Evolutionary conservation across 2,797 vertebrate species (phyloP), one percentile per base, ranked within the genome.

Genomic region (Chelonia mydas): DNA sequence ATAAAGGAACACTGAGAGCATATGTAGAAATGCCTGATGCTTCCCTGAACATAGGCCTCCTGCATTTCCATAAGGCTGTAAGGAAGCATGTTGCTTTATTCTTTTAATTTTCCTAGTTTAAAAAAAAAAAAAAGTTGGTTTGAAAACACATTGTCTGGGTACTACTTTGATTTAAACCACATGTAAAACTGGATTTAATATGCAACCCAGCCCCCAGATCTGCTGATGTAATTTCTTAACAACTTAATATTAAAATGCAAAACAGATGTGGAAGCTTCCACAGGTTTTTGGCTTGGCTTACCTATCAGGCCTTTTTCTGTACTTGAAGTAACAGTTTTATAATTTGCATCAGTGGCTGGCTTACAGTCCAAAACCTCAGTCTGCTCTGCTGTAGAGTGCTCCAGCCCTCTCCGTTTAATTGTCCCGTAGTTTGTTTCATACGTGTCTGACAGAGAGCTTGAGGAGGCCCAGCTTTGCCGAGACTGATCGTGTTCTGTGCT

Each of bases 221-320:
- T 92, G 92, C 77, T 96, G 92, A 84, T 49, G 59, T 92, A 53
- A 92, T 57, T 82, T 90, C 92, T 96, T 85, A 91, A 92, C 80
- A 81, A 77, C 83, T 96, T 84, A 31, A 59, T 45, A 92, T 51
- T 91, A 90, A 91, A 97, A 94, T 27, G 49, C 54, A 87, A 91
- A 93, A 45, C 91, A 97, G 77, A 81, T 76, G 90, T 33, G 88
- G 94, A 55, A 90, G 68, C 92, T 96, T 81, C 92, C 93, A 50
- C 0, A 8, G 83, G 84, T 86, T 53, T 57, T 37, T 65, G 92
- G 80, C n/a, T 95, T 11, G 86, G 95, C 99, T 99, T 98, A 99
- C 99, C 99, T 98, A 99, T 99, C 88, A 99, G 99, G 96, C 99
- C 99, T 97, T 99, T 99, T 61, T 99, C 99, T 96, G 99, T 99